phyloP scores from a whole-genome alignment of 2,797 vertebrate genomes.

The Darevskia nairensis region DNA sequence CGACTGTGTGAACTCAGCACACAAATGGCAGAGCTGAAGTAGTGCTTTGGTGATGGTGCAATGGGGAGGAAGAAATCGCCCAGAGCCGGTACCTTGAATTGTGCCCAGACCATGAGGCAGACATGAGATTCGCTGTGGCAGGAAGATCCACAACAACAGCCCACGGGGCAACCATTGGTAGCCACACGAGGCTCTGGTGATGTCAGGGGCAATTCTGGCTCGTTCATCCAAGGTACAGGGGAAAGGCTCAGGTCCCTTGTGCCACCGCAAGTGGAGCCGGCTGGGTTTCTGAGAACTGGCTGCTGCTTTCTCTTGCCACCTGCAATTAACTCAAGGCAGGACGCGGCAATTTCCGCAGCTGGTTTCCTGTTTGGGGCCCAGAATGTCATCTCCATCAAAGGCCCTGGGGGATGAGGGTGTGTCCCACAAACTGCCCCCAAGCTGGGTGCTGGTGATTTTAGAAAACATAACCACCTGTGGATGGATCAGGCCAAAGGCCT shows the following conservation, averaged over 20 bases:
- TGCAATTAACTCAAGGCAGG: neutral
- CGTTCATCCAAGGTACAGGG: neutral
- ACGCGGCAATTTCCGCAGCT: constrained; percentile 6
- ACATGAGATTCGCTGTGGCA: neutral
- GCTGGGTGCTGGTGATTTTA: too few relatives aligned
- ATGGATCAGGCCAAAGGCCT: too few relatives aligned
- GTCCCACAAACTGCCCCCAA: neutral
- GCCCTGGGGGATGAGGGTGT: neutral
- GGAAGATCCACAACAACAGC: neutral
- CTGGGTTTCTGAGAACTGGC: neutral
- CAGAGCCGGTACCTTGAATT: neutral
- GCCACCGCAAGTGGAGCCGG: too few relatives aligned
- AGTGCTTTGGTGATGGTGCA: too few relatives aligned
- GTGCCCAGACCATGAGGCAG: neutral
- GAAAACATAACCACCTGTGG: too few relatives aligned
- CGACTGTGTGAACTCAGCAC: too few relatives aligned
- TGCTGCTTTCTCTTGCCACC: neutral
- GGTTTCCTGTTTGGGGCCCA: constrained; percentile 36
- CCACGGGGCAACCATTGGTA: neutral
- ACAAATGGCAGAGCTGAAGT: neutral
- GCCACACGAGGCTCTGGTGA: neutral
- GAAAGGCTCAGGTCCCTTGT: too few relatives aligned
- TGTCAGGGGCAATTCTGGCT: too few relatives aligned
- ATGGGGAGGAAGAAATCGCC: too few relatives aligned
- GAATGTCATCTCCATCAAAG: neutral